Base-by-base conservation (phyloP, 2,113 vertebrate genomes). In the Perca schrenkii region DNA sequence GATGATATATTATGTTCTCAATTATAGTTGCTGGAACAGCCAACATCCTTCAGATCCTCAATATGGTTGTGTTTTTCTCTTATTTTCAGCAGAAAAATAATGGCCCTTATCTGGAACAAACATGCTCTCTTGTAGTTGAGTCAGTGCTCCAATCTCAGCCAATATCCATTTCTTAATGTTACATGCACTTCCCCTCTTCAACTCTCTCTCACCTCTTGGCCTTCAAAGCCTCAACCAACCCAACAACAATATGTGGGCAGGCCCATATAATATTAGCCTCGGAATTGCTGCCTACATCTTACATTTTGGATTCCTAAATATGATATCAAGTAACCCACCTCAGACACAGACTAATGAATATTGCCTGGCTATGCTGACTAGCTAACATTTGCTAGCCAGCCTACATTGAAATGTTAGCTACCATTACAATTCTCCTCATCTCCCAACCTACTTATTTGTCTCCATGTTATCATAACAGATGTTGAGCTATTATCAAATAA, bases 91-190 rank as follows among this genome's bases (percentile, higher is more conserved):
- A 22, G 36, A 75, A 85, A 86, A 86, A 76, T 75, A 79, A 71
- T 57, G 22, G 40, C 52, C 22, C 88, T 92, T 92, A 93, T 92
- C 87, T 83, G 72, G 50, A 80, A 75, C 65, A 85, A 86, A 92
- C 91, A 92, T 52, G 60, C 56, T 80, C 71, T 68, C 46, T 86
- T 77, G 52, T 31, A 40, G 25, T 54, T n/a, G 14, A 84, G 66
- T 85, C 65, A 64, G 46, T 50, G 69, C 71, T 76, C 49, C 61
- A 64, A 8, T 62, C 82, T 1, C 62, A 80, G 82, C 83, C 87
- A 87, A 84, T 69, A 83, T 47, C 71, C 54, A 84, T 79, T 86
- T 82, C 69, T 69, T 86, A 84, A 81, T 67, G 75, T 61, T 11
- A 25, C 52, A 60, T 10, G 50, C 40, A 79, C 86, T 88, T 89